Evolutionary conservation across 2,797 vertebrate genomes (phyloP).

Genomic region (Neosalanx taihuensis): DNA sequence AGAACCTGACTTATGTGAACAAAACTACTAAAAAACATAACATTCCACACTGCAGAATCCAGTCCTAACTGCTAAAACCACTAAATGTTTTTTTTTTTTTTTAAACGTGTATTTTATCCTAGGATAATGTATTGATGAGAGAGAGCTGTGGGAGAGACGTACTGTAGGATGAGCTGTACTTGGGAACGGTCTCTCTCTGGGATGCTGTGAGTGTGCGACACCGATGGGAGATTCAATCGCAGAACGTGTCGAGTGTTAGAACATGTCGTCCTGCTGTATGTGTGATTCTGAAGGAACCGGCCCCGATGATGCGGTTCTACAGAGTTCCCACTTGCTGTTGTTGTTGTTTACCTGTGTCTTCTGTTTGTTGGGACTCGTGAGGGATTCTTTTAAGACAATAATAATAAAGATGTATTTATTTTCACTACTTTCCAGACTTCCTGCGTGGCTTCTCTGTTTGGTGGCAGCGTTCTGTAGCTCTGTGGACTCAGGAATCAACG

Average conservation of each 20-base stretch:
- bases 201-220: background rate
- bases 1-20: background rate
- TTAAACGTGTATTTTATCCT: background rate
- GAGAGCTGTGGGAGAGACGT: background rate
- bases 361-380: slow-evolving; percentile 73
- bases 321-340: slow-evolving; percentile 55
- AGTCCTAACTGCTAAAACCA: background rate
- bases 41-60: background rate
- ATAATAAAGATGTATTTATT: slow-evolving; percentile 99
- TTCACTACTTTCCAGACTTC: slow-evolving; percentile 72
- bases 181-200: background rate
- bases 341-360: slow-evolving; percentile 57
- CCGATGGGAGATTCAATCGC: background rate
- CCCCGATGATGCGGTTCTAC: background rate
- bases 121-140: background rate
- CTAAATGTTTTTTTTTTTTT: background rate
- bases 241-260: background rate
- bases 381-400: slow-evolving; percentile 82
- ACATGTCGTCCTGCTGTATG: background rate
- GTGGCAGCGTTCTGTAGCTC: no score
- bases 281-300: slow-evolving; percentile 12
- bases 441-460: background rate
- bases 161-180: background rate
- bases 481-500: no score
- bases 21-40: background rate